phyloP scores from a whole-genome alignment of 2,888 invertebrate genomes.

The Blastobasis adustella region DNA sequence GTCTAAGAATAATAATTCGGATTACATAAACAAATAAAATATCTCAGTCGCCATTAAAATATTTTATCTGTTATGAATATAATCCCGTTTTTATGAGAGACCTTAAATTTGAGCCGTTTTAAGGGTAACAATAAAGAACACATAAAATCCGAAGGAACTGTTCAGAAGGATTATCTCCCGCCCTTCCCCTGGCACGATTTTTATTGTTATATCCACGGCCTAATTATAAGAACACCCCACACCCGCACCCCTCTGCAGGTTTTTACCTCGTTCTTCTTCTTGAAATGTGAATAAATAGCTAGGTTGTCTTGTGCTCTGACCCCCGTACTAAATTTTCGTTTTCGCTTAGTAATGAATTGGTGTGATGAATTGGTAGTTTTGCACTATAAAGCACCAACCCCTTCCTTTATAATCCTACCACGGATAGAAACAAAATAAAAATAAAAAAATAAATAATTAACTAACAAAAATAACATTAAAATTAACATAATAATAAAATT shows the following conservation, averaged over 20 bases:
- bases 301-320: no score
- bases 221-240: conserved; percentile 20
- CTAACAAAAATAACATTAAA: no score
- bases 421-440: no score
- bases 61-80: conserved; percentile 72
- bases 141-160: conserved; percentile 49
- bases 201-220: conserved; percentile 44
- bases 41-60: conserved; percentile 56
- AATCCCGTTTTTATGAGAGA: conserved; percentile 56
- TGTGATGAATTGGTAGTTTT: no score
- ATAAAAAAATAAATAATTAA: no score
- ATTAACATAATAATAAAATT: no score
- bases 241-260: conserved; percentile 3
- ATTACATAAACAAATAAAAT: conserved; percentile 67
- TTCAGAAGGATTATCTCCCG: conserved; percentile 49
- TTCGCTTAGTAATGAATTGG: no score
- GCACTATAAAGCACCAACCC: no score
- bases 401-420: no score
- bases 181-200: conserved; percentile 22
- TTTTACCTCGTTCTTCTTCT: no score
- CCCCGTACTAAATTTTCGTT: no score
- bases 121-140: conserved; percentile 45
- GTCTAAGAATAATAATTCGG: conserved; percentile 54
- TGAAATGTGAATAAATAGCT: no score
- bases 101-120: conserved; percentile 54